Evolutionary conservation across 2,888 invertebrate genomes (phyloP).

Genomic region (Phymatocera aterrima): DNA sequence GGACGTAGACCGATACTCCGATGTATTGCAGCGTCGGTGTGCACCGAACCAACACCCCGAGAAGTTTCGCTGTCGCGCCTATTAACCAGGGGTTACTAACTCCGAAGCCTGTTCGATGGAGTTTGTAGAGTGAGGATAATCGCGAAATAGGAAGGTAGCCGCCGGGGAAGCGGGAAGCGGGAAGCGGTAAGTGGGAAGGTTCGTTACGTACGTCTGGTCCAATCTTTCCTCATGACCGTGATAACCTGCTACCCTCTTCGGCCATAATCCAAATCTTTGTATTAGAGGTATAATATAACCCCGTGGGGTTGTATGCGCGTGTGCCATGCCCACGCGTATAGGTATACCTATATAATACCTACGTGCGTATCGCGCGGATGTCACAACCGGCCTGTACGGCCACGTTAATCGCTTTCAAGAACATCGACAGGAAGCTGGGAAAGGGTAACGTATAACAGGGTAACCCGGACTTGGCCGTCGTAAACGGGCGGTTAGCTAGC

Average conservation of each 20-base stretch:
- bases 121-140: slow-evolving; percentile 3
- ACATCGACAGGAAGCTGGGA: slow-evolving; percentile 2
- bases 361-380: background rate
- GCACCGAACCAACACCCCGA: background rate
- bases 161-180: too few species aligned
- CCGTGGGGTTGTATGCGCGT: too few species aligned
- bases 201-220: background rate
- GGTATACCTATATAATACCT: background rate
- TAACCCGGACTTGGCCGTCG: background rate
- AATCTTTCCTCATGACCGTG: slow-evolving; percentile 3
- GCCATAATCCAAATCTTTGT: slow-evolving; percentile 4
- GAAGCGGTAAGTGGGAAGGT: too few species aligned
- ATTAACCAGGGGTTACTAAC: slow-evolving; percentile 18
- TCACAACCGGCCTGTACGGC: background rate
- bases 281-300: too few species aligned
- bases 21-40: too few species aligned
- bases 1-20: background rate
- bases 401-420: background rate
- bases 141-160: background rate
- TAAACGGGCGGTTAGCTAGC: too few species aligned
- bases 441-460: background rate
- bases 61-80: slow-evolving; percentile 22
- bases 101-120: slow-evolving; percentile 15
- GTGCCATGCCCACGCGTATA: too few species aligned
- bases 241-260: background rate